Conservation (phyloP, 2,113 vertebrate species). For the Danio rerio region DNA sequence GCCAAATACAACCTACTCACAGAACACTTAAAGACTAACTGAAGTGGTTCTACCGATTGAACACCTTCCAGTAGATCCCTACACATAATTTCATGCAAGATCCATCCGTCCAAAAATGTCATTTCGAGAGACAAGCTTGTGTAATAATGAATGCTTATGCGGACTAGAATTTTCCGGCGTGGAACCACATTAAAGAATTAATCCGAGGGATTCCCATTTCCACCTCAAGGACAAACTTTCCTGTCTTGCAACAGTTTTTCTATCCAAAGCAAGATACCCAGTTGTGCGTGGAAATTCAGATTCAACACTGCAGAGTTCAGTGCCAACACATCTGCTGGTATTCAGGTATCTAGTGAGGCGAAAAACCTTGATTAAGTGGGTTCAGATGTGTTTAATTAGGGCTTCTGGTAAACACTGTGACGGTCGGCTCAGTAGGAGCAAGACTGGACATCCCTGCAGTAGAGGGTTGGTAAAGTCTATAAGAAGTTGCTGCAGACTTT, state of each 20-base stretch:
- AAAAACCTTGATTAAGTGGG: neutral
- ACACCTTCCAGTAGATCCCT: neutral
- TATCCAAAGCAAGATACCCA: neutral
- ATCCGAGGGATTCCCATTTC: conserved; percentile 14
- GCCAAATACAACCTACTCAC: neutral
- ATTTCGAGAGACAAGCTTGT: neutral
- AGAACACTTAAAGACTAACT: neutral
- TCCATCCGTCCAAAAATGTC: neutral
- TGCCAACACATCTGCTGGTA: neutral
- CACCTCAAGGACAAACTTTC: conserved; percentile 11
- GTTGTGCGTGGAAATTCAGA: neutral
- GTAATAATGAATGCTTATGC: conserved; percentile 8
- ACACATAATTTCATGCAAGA: neutral
- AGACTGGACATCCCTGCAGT: neutral
- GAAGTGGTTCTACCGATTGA: neutral
- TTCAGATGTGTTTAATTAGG: neutral
- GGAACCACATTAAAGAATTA: conserved; percentile 41
- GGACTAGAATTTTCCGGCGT: conserved; percentile 11
- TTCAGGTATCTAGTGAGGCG: neutral
- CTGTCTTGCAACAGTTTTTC: neutral
- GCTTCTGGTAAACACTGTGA: neutral
- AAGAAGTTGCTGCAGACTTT: too few relatives aligned
- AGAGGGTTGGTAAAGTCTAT: neutral
- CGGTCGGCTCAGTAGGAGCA: neutral
- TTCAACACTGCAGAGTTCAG: neutral